A percentile compares a stretch with the other conserved stretches of the same genome.
Conservation (phyloP, 2,888 invertebrate genomes). For the Argyresthia goedartella region DNA sequence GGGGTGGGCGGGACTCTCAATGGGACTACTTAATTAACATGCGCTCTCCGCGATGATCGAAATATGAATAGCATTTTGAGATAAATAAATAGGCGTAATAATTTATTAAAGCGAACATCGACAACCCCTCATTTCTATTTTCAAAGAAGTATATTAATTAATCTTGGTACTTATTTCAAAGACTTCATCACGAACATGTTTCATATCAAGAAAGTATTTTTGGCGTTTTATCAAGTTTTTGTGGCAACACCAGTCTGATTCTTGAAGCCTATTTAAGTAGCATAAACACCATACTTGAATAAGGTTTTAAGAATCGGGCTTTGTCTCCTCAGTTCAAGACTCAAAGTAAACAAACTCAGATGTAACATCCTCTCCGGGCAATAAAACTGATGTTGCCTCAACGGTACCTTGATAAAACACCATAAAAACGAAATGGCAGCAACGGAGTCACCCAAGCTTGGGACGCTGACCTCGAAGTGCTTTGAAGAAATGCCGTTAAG, state of each 20-base stretch:
- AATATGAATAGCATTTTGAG: slow-evolving; percentile 26
- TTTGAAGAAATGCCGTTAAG: no score
- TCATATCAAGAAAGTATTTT: no score
- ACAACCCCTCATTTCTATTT: background rate
- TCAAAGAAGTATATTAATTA: no score
- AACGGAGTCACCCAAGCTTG: no score
- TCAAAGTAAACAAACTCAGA: slow-evolving; percentile 10
- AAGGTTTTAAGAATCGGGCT: background rate
- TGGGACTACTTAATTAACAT: slow-evolving; percentile 34
- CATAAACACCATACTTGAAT: no score
- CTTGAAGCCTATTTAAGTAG: no score
- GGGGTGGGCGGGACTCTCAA: slow-evolving; percentile 20
- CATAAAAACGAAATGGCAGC: slow-evolving; percentile 36
- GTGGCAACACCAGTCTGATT: no score
- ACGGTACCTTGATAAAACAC: slow-evolving; percentile 52
- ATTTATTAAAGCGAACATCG: background rate
- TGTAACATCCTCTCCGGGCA: slow-evolving; percentile 23
- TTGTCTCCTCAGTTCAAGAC: background rate
- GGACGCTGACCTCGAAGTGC: background rate
- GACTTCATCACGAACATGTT: no score
- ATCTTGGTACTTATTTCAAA: no score
- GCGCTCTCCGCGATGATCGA: slow-evolving; percentile 34
- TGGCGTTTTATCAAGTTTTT: no score
- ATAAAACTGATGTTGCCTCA: slow-evolving; percentile 36
- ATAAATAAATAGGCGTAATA: background rate